Evolutionary conservation across 2,113 vertebrate species (phyloP), one percentile per base, ranked within the genome.

Genomic region (Macquaria ambigua): DNA sequence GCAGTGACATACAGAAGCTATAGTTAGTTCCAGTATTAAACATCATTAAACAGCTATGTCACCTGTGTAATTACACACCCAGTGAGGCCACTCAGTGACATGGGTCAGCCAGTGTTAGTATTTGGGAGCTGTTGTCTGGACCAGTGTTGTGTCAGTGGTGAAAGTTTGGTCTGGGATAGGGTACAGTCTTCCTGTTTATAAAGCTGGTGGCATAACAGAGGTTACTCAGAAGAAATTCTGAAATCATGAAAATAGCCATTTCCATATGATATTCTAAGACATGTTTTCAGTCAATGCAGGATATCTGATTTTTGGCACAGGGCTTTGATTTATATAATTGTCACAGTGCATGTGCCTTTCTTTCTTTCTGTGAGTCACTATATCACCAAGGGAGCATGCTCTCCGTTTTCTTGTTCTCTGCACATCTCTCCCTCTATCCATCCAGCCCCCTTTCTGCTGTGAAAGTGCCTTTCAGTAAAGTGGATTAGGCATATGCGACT

Each of bases 401-500:
- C 10, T 76, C 4, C 5, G 3, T 25, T 66, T 78, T 74, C 50
- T 75, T 11, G 5, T 46, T 67, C 10, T 62, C 43, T 58, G 16
- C n/a, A 6, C 4, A 9, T 34, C 39, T n/a, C 25, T n/a, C 6
- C 7, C 28, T 58, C 25, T 21, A 1, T 43, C 20, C 14, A 53
- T 14, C 11, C 46, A 62, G 11, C 28, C 46, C 23, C 58, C 46
- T 64, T 79, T 67, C 34, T 55, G 46, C 66, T 67, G 59, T 87
- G 23, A 74, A 74, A 71, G 68, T 82, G 77, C 16, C 56, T 87
- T 71, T 58, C 56, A 46, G 9, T 77, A 77, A 85, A 48, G 53
- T 79, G 58, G 66, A 84, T 90, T 86, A 86, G 25, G 56, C 28
- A 37, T 63, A 23, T 31, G 52, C 39, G 50, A 77, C 48, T n/a